Evolutionary conservation across 2,113 vertebrate species (phyloP), one percentile per base, ranked within the genome.

Genomic region (Corydoras sp.): DNA sequence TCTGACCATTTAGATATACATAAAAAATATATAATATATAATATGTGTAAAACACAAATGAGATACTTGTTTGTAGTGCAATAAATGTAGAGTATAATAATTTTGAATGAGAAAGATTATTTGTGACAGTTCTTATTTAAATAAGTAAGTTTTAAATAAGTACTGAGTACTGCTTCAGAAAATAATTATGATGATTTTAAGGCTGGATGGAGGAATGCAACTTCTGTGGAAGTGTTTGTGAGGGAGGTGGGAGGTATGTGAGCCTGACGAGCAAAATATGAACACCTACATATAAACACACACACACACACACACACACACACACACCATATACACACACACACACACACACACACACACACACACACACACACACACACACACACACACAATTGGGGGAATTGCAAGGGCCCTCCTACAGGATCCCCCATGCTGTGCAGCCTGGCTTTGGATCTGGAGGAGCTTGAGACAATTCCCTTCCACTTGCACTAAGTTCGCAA

Each of bases 401-500:
- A 66, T 58, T 6, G 48, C 51, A 51, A 7, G 8, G 14, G 72
- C 73, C 69, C 64, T 55, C 59, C 79, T 75, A 61, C 30, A 49
- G 49, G 5, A 43, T 13, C 62, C 73, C 63, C 71, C 81, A 76
- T 43, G 77, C 76, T 82, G 77, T 56, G 78, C 69, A 75, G 75
- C 69, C 80, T 35, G 68, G 80, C 76, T 63, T 65, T n/a, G 69
- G 83, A 86, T 86, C 82, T 73, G 29, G 14, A 71, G 74, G 66
- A 60, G 71, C 49, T 53, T 43, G 62, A 79, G 79, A 74, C 74
- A 74, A 81, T 81, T 73, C 78, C 80, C 83, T 84, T 81, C 61
- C 82, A 79, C 80, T 86, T 84, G 80, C 32, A 85, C 90, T 89
- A 89, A 85, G 86, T 91, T 93, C 84, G 89, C 86, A 75, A 90